Evolutionary conservation across 2,797 vertebrate genomes (phyloP), one percentile per base, ranked within the genome.

Genomic region (Phalanger gymnotis): DNA sequence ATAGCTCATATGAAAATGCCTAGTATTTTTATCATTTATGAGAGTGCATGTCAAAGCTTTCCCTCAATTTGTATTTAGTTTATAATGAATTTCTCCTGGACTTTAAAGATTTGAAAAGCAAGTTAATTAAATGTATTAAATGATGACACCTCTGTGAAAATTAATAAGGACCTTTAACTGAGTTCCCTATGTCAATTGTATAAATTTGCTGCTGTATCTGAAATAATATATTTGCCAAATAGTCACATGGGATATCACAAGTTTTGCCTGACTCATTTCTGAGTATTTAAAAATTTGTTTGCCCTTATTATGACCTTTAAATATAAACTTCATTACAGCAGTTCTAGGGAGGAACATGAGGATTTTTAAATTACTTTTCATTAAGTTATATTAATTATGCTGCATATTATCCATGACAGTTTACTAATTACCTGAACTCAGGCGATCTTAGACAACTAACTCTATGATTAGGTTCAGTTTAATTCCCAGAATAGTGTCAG

Each of bases 21-120:
- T 51, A 93, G 81, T 28, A 91, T 97, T 98, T 97, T 53, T 98
- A 93, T 98, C 97, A 96, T 97, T 98, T 97, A 98, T 51, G 94
- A 96, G 95, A 95, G 53, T 95, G 54, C 90, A 91, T 53, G 92
- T 53, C 97, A 97, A 97, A 97, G n/a, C 34, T 95, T 96, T 89
- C 34, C 51, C 91, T 12, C 93, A 97, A 97, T 92, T 97, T 81
- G 95, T 57, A 3, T n/a, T 94, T 96, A 95, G 51, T 53, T 52
- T 66, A 96, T 27, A 95, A 89, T 93, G 52, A 53, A 9, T 1
- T 96, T 96, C 96, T 92, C 16, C 27, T 91, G 6, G 7, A 57
- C 40, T 92, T 94, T 93, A 96, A 47, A 9, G 0, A 91, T 58
- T 93, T 3, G 7, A 95, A 81, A 34, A 96, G 51, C 5, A 66